Evolutionary conservation across 2,113 vertebrate genomes (phyloP).

Genomic region (Rhabdomys dilectus): DNA sequence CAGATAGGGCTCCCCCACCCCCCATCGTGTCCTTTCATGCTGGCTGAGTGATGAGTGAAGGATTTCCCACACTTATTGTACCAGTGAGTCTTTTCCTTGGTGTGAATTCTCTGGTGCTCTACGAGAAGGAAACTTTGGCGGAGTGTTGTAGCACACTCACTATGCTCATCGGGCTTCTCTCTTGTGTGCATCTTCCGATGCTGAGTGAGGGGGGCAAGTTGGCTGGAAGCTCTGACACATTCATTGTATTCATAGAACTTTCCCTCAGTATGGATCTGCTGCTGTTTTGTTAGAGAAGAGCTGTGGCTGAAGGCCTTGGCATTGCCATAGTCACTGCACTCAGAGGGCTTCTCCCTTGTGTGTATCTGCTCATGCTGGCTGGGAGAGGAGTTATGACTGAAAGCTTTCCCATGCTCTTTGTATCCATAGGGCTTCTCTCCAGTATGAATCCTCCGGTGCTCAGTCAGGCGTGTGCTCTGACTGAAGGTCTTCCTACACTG

Average conservation of each 20-base stretch:
- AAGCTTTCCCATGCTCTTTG: constrained; percentile 43
- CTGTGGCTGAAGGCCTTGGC: constrained; percentile 67
- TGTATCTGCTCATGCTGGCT: constrained; percentile 1
- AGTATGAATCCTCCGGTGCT: constrained; percentile 24
- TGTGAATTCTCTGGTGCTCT: constrained; percentile 69
- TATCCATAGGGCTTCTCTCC: neutral
- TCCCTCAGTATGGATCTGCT: neutral
- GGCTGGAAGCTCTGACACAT: constrained; percentile 53
- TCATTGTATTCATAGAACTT: neutral
- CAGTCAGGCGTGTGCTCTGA: constrained; percentile 64
- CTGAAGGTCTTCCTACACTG: constrained; percentile 51
- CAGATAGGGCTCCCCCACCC: constrained; percentile 45
- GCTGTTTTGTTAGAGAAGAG: constrained; percentile 60
- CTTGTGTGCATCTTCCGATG: constrained; percentile 63
- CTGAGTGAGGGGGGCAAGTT: constrained; percentile 42
- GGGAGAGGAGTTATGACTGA: neutral
- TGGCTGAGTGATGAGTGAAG: constrained; percentile 61
- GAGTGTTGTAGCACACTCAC: constrained; percentile 50
- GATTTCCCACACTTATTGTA: constrained; percentile 34
- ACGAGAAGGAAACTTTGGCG: constrained; percentile 65
- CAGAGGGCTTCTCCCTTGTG: constrained; percentile 27
- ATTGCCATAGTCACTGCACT: neutral
- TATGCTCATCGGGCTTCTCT: constrained; percentile 38
- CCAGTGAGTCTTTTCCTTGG: constrained; percentile 58
- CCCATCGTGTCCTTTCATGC: constrained; percentile 50